Base-by-base conservation (phyloP, 2,888 invertebrate species). In the Xestoiulus laeticollis region DNA sequence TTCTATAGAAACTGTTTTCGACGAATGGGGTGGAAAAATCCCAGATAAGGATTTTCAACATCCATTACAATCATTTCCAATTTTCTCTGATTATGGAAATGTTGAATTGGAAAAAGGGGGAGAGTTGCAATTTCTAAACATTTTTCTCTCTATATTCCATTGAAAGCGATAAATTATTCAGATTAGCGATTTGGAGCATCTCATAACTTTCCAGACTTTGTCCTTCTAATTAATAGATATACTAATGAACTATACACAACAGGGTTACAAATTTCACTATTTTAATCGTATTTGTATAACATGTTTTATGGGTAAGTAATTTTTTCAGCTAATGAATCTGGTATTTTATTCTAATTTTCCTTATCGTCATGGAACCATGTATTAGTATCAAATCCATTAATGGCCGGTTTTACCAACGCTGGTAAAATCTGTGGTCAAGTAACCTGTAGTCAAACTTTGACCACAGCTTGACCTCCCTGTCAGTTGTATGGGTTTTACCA, bases 31-130 rank as follows among this genome's bases (percentile, higher is more conserved):
- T 2, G 6, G 68, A 10, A 68, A 68, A 68, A 68, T 53, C n/a
- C 19, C 0, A 22, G 68, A 68, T 68, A 68, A 26, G 68, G 26
- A 68, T 68, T 68, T 68, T 22, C 68, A 68, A 68, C 68, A 22
- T 68, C 68, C 68, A 68, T 68, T 68, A 68, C 68, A 68, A 68
- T 68, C 68, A 68, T 68, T 68, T 68, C 26, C 68, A 68, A 68
- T 68, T 68, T 68, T 68, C 26, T 68, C 22, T 68, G 68, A 68
- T 68, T 68, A 68, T 26, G 68, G 68, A 68, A 68, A 68, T 68
- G 22, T 12, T 22, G 68, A 68, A 68, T 68, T 68, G 68, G 26
- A 1, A n/a, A 68, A 68, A 10, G 6, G 68, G 68, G 4, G 26
- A 48, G 48, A 68, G 8, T 10, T 10, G 68, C 26, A 12, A 68